Conservation (phyloP, 2,888 invertebrate genomes). For the Pelosia muscerda region DNA sequence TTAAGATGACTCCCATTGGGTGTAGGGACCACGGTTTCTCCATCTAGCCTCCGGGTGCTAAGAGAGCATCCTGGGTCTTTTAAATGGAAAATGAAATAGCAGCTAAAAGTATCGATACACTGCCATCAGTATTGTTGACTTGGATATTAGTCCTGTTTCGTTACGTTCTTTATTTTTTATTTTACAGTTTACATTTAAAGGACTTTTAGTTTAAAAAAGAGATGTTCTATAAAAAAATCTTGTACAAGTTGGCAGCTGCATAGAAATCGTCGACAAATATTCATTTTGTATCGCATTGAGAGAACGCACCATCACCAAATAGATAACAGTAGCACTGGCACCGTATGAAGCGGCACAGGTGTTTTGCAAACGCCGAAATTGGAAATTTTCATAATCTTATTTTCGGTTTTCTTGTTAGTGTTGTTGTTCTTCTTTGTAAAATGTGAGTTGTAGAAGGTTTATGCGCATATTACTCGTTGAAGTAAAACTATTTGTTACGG, state of each 20-base stretch:
- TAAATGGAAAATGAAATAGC: too few relatives aligned
- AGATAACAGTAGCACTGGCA: constrained; percentile 2
- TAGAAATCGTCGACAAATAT: constrained; percentile 56
- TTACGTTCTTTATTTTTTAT: too few relatives aligned
- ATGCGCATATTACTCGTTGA: not conserved
- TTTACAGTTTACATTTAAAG: too few relatives aligned
- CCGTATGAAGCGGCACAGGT: constrained; percentile 50
- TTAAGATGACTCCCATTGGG: too few relatives aligned
- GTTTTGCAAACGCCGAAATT: constrained; percentile 50
- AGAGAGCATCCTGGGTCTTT: too few relatives aligned
- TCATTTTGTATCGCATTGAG: constrained; percentile 54
- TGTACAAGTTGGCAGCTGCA: constrained; percentile 54
- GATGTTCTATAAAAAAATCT: constrained; percentile 18
- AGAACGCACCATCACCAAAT: constrained; percentile 26
- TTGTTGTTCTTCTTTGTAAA: constrained; percentile 17
- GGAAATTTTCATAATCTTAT: constrained; percentile 53
- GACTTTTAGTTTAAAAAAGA: constrained; percentile 20
- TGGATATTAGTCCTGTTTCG: too few relatives aligned
- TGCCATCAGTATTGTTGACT: too few relatives aligned
- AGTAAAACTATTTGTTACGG: not conserved
- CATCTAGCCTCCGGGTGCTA: too few relatives aligned
- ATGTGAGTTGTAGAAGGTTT: not conserved
- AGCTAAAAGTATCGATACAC: too few relatives aligned
- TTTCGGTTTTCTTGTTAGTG: constrained; percentile 30
- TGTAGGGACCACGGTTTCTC: too few relatives aligned